phyloP scores from a whole-genome alignment of 2,113 vertebrate genomes.

The Oncorhynchus masou region DNA sequence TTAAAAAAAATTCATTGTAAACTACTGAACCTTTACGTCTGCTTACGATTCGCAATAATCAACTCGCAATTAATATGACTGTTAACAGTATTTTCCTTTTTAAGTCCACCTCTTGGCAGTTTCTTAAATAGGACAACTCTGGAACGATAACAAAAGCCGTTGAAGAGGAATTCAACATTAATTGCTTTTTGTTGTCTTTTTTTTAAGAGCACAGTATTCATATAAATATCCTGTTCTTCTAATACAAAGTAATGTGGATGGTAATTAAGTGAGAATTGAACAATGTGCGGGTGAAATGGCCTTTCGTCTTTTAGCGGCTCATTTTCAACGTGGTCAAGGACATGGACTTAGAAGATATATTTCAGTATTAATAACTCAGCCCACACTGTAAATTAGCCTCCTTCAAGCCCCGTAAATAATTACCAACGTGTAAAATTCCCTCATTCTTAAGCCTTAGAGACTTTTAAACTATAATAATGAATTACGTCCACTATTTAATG shows the following conservation, averaged over 20 bases:
- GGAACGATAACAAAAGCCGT: conserved; percentile 74
- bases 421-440: neutral
- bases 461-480: neutral
- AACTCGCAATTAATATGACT: conserved; percentile 70
- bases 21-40: conserved; percentile 73
- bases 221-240: conserved; percentile 69
- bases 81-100: conserved; percentile 46
- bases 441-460: neutral
- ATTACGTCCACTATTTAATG: neutral
- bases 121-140: conserved; percentile 45
- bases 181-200: conserved; percentile 73
- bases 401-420: neutral
- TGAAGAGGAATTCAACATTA: conserved; percentile 69
- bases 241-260: conserved; percentile 70
- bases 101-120: conserved; percentile 32
- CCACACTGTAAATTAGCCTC: neutral
- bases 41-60: conserved; percentile 72
- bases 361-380: neutral
- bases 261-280: conserved; percentile 69
- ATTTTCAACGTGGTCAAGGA: conserved; percentile 61
- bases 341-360: conserved; percentile 11
- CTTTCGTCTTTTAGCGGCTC: conserved; percentile 52
- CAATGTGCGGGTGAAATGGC: conserved; percentile 53
- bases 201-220: conserved; percentile 66
- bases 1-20: conserved; percentile 78